Base-by-base conservation (phyloP, 1,140 invertebrate genomes). In the Capitella teleta region DNA sequence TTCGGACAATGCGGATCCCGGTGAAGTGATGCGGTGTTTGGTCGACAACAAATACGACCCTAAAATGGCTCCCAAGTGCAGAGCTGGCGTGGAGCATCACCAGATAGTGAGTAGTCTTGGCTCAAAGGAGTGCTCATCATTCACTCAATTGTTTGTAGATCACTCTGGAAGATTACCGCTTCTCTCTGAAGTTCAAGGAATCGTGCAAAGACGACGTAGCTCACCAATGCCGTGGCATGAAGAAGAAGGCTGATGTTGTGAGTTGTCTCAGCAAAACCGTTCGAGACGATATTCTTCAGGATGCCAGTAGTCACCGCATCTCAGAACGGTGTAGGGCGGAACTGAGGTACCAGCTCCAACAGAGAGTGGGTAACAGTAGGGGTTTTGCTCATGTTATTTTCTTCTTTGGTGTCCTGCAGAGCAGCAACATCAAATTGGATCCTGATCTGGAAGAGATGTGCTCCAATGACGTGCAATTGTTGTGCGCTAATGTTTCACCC, bases 151-250 rank as follows among this genome's bases (percentile, higher is more conserved):
- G 10, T 16, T 42, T 63, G 73, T 74, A 94, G 37, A 86, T 95
- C 42, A 85, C 87, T 5, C 70, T 97, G 51, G 91, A 95, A 69
- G 88, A 93, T 74, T 95, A 91, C 67, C 83, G 82, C 62, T 98
- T 98, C 68, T 91, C 84, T 19, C 86, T 84, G 58, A 92, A 91
- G 67, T 98, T 98, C 67, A 95, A 95, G 73, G 82, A 91, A 64
- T 85, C 89, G 0, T 98, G 94, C 61, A 83, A 85, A 59, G 77
- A 78, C 8, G 82, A 87, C 72, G 91, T 94, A 44, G 23, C 38
- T 12, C 16, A 24, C n/a, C 16, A 16, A 19, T 4, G 2, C 36
- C 12, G 36, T 38, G 16, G 36, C 6, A 5, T 38, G 16, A 38
- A 6, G 1, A 38, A 4, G 41, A 87, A 81, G 67, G 79, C 79